Evolutionary conservation across 2,113 vertebrate genomes (phyloP).

Genomic region (Neomonachus schauinslandi): DNA sequence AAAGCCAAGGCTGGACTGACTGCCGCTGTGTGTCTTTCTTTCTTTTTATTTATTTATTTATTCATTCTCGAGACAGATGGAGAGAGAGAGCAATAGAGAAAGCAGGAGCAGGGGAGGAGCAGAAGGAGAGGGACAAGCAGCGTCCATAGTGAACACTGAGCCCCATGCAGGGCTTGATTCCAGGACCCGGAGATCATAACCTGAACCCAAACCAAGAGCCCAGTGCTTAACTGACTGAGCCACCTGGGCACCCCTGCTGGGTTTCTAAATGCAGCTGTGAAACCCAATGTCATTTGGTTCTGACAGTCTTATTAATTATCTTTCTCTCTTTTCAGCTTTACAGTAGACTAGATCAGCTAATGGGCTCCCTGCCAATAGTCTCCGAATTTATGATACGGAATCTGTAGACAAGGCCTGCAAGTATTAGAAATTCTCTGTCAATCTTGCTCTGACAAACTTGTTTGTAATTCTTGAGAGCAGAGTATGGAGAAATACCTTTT

Average conservation of each 20-base stretch:
- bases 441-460: neutral
- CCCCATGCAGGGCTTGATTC: neutral
- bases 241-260: neutral
- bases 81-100: neutral
- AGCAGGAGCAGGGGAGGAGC: neutral
- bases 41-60: neutral
- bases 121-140: neutral
- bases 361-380: neutral
- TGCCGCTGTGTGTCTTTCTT: neutral
- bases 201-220: neutral
- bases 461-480: neutral
- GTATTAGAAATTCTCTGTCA: neutral
- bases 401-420: neutral
- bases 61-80: neutral
- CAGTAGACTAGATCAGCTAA: neutral
- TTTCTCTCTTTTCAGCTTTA: constrained; percentile 2
- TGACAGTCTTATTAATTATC: neutral
- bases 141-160: neutral
- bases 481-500: neutral
- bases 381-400: neutral
- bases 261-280: neutral
- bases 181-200: neutral
- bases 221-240: neutral
- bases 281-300: neutral
- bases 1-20: neutral